These are phyloP conservation scores for Thymallus thymallus DNA, from an alignment of 2,113 vertebrate species.

Conservation along the genomic window DNA sequence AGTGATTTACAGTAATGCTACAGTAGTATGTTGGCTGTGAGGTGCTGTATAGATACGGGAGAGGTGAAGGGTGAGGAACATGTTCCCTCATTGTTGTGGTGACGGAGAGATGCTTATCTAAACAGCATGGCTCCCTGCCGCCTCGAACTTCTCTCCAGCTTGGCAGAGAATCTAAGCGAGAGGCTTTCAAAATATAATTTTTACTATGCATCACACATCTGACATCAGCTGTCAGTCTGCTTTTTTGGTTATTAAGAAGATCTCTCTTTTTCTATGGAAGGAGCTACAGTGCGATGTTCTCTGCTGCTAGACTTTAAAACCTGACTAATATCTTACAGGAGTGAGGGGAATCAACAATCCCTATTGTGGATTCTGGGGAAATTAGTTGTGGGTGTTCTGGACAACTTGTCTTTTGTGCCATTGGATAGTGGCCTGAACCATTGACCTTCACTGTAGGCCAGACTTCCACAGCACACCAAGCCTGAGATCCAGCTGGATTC, in stretches of 20 bases:
- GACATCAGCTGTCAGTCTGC: neutral
- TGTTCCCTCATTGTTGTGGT: neutral
- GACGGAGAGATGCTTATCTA: neutral
- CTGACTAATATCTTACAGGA: neutral
- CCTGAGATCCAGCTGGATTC: neutral
- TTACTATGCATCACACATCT: neutral
- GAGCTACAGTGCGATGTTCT: neutral
- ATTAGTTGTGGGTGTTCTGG: slow-evolving; percentile 19
- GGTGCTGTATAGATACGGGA: neutral
- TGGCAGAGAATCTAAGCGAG: neutral
- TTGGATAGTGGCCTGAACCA: too few species aligned
- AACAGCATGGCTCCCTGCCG: neutral
- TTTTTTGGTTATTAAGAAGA: neutral
- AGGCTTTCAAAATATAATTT: neutral
- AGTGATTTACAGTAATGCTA: neutral
- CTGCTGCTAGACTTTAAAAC: neutral
- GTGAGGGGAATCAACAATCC: neutral
- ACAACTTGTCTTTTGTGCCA: slow-evolving; percentile 7
- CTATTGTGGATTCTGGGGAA: slow-evolving; percentile 21
- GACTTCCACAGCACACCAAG: slow-evolving; percentile 3
- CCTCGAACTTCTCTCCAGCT: neutral
- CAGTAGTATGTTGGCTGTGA: neutral
- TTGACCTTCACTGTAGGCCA: neutral
- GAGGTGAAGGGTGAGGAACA: neutral
- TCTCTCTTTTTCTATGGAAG: too few species aligned